These are phyloP conservation scores for Pedicia rivosa DNA, from an alignment of 2,888 invertebrate species.

Conservation along the genomic window DNA sequence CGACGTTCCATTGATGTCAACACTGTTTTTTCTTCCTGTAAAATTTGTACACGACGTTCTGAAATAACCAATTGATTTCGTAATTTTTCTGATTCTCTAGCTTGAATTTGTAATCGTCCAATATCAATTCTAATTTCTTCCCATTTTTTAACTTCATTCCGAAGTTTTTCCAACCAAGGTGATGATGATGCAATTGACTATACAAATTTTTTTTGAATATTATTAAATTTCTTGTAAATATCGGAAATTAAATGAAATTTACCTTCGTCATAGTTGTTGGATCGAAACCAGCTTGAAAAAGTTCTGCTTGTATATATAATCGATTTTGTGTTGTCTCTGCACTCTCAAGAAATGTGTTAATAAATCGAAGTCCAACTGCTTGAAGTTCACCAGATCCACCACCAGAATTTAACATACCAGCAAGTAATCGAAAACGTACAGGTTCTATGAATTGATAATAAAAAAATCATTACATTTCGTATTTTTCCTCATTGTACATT, in stretches of 20 bases:
- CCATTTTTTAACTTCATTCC: conserved; percentile 58
- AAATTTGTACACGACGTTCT: conserved; percentile 48
- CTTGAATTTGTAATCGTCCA: conserved; percentile 51
- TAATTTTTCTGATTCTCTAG: conserved; percentile 52
- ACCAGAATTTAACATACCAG: conserved; percentile 72
- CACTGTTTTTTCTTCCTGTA: conserved; percentile 63
- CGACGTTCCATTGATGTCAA: conserved; percentile 56
- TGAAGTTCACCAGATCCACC: conserved; percentile 58
- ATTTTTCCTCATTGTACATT: too few relatives aligned
- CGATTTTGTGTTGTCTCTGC: conserved; percentile 59
- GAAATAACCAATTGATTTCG: conserved; percentile 50
- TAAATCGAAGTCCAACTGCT: conserved; percentile 55
- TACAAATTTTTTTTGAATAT: too few relatives aligned
- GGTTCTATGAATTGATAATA: too few relatives aligned
- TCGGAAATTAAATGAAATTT: too few relatives aligned
- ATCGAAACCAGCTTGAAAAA: conserved; percentile 69
- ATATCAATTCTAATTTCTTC: conserved; percentile 65
- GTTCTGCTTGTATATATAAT: conserved; percentile 70
- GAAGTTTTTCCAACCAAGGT: conserved; percentile 43
- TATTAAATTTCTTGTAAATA: too few relatives aligned
- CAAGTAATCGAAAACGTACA: conserved; percentile 77
- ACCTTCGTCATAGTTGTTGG: conserved; percentile 32
- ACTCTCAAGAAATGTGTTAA: conserved; percentile 67
- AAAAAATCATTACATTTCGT: too few relatives aligned
- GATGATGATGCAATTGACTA: conserved; percentile 48